Conservation (phyloP, 2,797 vertebrate genomes). For the Lycodopsis pacificus region DNA sequence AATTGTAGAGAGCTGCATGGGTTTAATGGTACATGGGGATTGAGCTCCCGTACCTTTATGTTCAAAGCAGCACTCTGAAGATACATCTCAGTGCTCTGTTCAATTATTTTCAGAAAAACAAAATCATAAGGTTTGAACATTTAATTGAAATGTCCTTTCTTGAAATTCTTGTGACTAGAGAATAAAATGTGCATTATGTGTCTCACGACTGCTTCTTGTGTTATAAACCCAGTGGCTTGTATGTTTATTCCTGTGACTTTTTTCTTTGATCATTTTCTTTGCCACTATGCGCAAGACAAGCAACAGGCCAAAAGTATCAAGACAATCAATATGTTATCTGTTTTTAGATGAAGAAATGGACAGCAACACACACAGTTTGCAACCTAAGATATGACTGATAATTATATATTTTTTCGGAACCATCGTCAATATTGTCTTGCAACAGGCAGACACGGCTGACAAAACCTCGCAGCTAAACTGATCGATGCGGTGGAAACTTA, state of each 20-base stretch:
- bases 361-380: neutral
- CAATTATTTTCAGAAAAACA: neutral
- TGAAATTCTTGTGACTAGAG: neutral
- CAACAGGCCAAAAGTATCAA: neutral
- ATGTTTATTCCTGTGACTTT: constrained; percentile 16
- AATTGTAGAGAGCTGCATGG: neutral
- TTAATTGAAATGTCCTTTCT: neutral
- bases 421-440: neutral
- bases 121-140: constrained; percentile 27
- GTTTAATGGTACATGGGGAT: neutral
- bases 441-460: neutral
- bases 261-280: constrained; percentile 2
- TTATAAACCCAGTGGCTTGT: neutral
- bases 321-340: constrained; percentile 5
- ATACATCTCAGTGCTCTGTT: constrained; percentile 15
- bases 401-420: constrained; percentile 3
- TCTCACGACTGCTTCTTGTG: neutral
- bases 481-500: too few species aligned
- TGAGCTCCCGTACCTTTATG: neutral
- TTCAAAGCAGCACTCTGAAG: constrained; percentile 11
- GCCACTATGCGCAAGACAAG: neutral
- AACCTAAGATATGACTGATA: neutral
- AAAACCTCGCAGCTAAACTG: too few species aligned
- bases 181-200: constrained; percentile 3
- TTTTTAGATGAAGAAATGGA: constrained; percentile 1